A percentile compares a stretch with the other conserved stretches of the same genome.
Evolutionary conservation across 2,797 vertebrate genomes (phyloP).

Genomic region (Syndactyla subalaris): DNA sequence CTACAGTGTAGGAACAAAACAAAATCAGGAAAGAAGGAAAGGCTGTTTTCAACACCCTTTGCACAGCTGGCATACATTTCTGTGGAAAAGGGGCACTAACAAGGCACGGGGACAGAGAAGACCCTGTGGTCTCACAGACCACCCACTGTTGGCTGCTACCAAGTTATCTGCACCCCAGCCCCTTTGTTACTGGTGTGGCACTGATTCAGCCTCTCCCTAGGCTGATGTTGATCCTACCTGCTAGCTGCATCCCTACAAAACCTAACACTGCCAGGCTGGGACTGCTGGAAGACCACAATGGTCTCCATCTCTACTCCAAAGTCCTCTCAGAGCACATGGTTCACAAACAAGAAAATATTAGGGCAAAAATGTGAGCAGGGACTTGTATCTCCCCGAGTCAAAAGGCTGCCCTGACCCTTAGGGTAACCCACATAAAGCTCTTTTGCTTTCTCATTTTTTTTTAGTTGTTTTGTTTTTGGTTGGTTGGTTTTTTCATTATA

Average conservation of each 20-base stretch:
- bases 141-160: neutral
- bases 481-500: too few relatives aligned
- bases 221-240: neutral
- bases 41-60: neutral
- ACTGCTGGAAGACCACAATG: fast-evolving
- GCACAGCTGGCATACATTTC: fast-evolving
- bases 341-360: neutral
- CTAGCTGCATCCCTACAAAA: neutral
- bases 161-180: fast-evolving
- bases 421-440: neutral
- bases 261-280: neutral
- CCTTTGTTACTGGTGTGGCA: neutral
- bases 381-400: neutral
- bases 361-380: neutral
- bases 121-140: neutral
- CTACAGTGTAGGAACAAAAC: neutral
- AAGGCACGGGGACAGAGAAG: neutral
- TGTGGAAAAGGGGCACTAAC: neutral
- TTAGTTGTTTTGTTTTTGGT: too few relatives aligned
- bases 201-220: neutral
- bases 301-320: neutral
- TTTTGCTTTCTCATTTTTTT: neutral
- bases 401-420: neutral
- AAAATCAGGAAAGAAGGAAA: neutral
- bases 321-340: neutral